Conservation (phyloP, 2,113 vertebrate genomes). For the Macrotis lagotis region DNA sequence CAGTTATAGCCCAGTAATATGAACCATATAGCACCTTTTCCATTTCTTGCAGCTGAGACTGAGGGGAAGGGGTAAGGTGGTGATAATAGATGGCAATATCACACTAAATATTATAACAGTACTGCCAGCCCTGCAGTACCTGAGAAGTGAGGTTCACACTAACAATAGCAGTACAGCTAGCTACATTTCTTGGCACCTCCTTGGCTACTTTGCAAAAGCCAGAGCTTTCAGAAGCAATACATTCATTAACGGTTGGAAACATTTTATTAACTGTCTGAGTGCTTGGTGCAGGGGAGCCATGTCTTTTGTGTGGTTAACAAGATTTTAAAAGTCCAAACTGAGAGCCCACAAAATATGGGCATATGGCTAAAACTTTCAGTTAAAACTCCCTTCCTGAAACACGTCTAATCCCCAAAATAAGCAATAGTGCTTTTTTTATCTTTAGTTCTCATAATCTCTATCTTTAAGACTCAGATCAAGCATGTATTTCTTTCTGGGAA, state of each 20-base stretch:
- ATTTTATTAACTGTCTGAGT: slow-evolving; percentile 15
- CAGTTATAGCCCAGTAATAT: slow-evolving; percentile 76
- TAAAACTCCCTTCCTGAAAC: background rate
- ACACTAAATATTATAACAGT: slow-evolving; percentile 84
- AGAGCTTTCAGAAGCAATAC: slow-evolving; percentile 47
- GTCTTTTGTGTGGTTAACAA: background rate
- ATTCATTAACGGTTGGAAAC: slow-evolving; percentile 34
- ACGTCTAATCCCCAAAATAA: background rate
- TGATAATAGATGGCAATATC: slow-evolving; percentile 85
- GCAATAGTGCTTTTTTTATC: background rate
- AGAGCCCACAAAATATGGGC: background rate
- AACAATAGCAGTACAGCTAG: slow-evolving; percentile 75
- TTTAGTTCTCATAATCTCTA: background rate
- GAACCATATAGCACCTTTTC: slow-evolving; percentile 83
- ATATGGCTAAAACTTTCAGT: background rate
- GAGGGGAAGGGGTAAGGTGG: slow-evolving; percentile 79
- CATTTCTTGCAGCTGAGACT: slow-evolving; percentile 80
- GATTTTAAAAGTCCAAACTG: background rate
- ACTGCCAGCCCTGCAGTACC: slow-evolving; percentile 83
- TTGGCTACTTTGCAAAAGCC: slow-evolving; percentile 78
- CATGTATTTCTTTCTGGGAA: background rate
- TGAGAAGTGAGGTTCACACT: slow-evolving; percentile 85
- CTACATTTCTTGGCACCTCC: slow-evolving; percentile 67
- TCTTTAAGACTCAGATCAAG: background rate
- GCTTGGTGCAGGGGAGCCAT: background rate